phyloP scores from a whole-genome alignment of 1,140 invertebrate species.

The Trichoplusia ni region DNA sequence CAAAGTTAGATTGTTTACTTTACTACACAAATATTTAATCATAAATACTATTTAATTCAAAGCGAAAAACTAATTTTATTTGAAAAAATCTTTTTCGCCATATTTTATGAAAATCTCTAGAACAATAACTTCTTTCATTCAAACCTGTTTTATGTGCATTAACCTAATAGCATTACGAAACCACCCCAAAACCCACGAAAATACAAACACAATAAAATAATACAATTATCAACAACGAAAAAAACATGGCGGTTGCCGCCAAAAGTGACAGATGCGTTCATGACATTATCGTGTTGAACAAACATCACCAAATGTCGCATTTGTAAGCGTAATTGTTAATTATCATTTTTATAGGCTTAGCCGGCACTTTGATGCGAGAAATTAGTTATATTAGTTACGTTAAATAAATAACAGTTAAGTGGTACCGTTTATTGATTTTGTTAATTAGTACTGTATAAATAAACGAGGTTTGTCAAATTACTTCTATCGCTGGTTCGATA shows the following conservation, averaged over 20 bases:
- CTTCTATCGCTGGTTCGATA: no score
- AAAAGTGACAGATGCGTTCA: slow-evolving; percentile 59
- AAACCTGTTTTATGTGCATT: no score
- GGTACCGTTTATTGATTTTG: neutral
- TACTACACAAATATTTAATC: neutral
- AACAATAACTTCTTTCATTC: no score
- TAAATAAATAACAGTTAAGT: slow-evolving; percentile 11
- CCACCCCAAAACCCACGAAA: neutral
- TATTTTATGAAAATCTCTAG: no score
- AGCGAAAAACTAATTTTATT: no score
- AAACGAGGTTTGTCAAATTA: no score
- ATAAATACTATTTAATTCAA: no score
- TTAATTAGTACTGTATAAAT: slow-evolving; percentile 1
- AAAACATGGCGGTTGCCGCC: slow-evolving; percentile 38
- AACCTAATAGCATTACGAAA: neutral
- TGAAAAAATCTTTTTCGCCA: no score
- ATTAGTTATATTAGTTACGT: slow-evolving; percentile 31
- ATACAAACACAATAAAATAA: slow-evolving; percentile 14
- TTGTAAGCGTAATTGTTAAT: slow-evolving; percentile 62
- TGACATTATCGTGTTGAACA: slow-evolving; percentile 60
- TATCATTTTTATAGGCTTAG: slow-evolving; percentile 67
- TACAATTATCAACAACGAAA: slow-evolving; percentile 24
- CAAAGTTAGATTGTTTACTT: neutral
- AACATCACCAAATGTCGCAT: slow-evolving; percentile 63
- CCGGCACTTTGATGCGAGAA: slow-evolving; percentile 41